Evolutionary conservation across 2,888 invertebrate genomes (phyloP).

Genomic region (Suillia variegata): DNA sequence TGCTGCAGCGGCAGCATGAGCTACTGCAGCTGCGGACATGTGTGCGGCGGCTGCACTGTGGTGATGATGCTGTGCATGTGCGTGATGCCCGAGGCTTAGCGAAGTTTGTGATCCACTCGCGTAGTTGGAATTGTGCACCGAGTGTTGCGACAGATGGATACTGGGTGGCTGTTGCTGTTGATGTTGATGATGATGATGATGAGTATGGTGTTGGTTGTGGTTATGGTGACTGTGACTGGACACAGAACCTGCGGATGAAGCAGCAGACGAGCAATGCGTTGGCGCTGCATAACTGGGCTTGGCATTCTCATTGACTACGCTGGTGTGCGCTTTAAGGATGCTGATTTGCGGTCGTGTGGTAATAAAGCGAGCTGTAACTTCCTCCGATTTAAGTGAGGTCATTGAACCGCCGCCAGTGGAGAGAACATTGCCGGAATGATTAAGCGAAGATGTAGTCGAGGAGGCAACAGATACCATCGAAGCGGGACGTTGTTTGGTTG

Average conservation of each 20-base stretch:
- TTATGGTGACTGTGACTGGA: conserved; percentile 25
- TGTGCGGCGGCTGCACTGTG: conserved; percentile 8
- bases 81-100: conserved; percentile 31
- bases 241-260: conserved; percentile 42
- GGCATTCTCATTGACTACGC: conserved; percentile 69
- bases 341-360: conserved; percentile 78
- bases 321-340: conserved; percentile 77
- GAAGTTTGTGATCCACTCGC: conserved; percentile 49
- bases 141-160: conserved; percentile 50
- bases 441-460: conserved; percentile 40
- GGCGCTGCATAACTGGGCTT: conserved; percentile 67
- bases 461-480: conserved; percentile 59
- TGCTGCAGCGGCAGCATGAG: conserved; percentile 32
- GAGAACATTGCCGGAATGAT: conserved; percentile 55
- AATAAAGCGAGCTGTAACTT: conserved; percentile 77
- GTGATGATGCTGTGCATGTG: conserved; percentile 11
- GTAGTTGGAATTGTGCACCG: conserved; percentile 53
- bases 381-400: conserved; percentile 66
- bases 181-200: too few species aligned
- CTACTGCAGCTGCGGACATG: conserved; percentile 31
- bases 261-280: conserved; percentile 51
- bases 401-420: conserved; percentile 46
- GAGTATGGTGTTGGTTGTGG: conserved; percentile 24
- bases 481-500: conserved; percentile 57
- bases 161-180: too few species aligned